These are phyloP conservation scores for Tenodera sinensis DNA, from an alignment of 2,888 invertebrate genomes.

Conservation along the genomic window DNA sequence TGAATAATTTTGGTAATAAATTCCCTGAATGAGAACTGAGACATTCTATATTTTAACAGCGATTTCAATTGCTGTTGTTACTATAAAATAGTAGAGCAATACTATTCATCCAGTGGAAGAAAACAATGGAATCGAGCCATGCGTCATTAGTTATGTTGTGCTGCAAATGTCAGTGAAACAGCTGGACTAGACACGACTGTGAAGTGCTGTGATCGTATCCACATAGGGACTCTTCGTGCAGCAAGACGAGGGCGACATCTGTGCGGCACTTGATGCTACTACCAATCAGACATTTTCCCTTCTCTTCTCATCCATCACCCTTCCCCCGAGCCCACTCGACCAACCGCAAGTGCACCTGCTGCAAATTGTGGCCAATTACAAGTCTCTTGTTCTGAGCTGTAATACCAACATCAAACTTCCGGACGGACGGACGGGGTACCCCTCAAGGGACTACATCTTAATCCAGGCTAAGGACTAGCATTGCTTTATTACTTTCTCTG, in stretches of 20 bases:
- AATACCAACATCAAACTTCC: background rate
- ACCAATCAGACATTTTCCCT: background rate
- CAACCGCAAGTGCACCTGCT: background rate
- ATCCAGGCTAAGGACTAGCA: background rate
- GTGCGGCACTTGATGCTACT: background rate
- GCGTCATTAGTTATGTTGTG: no score
- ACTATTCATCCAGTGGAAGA: no score
- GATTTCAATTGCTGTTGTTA: no score
- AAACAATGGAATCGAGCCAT: no score
- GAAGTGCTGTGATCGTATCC: background rate
- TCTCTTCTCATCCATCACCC: background rate
- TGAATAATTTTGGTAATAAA: no score
- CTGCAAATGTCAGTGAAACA: background rate
- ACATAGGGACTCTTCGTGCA: background rate
- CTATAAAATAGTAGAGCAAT: no score
- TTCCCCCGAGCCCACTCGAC: background rate
- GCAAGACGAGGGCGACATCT: background rate
- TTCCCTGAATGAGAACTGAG: no score
- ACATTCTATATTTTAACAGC: no score
- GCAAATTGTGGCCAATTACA: background rate
- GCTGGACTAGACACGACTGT: background rate
- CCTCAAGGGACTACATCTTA: background rate
- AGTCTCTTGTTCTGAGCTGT: background rate
- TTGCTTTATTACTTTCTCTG: no score
- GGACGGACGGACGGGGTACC: background rate